Conservation (phyloP, 2,797 vertebrate species). For the Rhynchonycteris naso region DNA sequence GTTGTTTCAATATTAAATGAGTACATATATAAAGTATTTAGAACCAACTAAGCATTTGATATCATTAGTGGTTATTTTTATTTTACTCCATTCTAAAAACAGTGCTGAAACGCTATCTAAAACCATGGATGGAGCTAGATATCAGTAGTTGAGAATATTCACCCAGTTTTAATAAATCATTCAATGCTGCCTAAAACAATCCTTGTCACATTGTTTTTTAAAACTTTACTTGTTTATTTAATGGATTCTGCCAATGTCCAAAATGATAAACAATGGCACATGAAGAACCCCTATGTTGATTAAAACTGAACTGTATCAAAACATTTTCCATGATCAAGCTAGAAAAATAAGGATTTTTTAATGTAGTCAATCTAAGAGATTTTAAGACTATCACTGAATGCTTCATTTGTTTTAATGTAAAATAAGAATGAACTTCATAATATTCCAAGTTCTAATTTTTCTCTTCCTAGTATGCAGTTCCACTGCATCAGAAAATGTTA, state of each 20-base stretch:
- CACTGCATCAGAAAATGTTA: background rate
- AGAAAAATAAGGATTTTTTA: background rate
- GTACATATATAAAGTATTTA: background rate
- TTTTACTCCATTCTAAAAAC: constrained; percentile 36
- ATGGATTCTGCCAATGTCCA: background rate
- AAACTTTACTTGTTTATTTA: background rate
- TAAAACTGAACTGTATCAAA: background rate
- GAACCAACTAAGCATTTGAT: background rate
- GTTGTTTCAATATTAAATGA: background rate
- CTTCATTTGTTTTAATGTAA: constrained; percentile 39
- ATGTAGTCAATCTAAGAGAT: background rate
- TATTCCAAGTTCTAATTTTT: constrained; percentile 8
- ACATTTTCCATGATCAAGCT: background rate
- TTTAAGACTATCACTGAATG: background rate
- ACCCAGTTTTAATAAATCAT: background rate
- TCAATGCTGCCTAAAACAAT: background rate
- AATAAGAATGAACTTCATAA: constrained; percentile 24
- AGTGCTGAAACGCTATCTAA: background rate
- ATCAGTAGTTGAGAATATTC: background rate
- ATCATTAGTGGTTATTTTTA: background rate
- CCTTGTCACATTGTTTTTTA: background rate
- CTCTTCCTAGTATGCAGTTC: background rate
- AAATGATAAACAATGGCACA: background rate
- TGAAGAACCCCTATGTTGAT: background rate
- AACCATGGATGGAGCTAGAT: background rate